Evolutionary conservation across 2,797 vertebrate species (phyloP), one percentile per base, ranked within the genome.

Genomic region (Psittacula echo): DNA sequence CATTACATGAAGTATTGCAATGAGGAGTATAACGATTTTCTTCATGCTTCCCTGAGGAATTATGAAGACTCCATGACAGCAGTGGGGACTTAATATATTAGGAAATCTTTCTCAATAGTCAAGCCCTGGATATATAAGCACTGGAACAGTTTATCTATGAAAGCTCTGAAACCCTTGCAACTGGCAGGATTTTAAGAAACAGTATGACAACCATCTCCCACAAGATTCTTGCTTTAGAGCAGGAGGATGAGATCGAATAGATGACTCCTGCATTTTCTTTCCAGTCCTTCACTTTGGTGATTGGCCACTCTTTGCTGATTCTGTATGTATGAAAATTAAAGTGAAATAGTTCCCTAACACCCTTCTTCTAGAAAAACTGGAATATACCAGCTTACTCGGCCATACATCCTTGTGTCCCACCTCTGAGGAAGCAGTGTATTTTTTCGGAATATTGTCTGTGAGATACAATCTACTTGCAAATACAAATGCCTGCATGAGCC

Each of bases 101-200:
- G 44, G 67, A 90, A 82, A 77, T 42, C n/a, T 39, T 71, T 79
- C 74, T 89, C 71, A 85, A 0, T 56, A 86, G 83, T 86, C 62
- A 73, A 67, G 74, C 8, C 39, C 32, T 54, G 54, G 74, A 87
- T 60, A 71, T 48, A 45, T 61, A 94, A 87, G 67, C 65, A 37
- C 23, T 56, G 61, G n/a, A 85, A 67, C 11, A 82, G 64, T 30
- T 58, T 56, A 26, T 24, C 42, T 27, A 7, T n/a, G 70, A 88
- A 85, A 93, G 74, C 37, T 74, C 60, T 85, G 65, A 89, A 87
- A 77, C 8, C 56, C 75, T 42, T 85, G 84, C 75, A 87, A 51
- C 41, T 51, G 66, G 84, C 84, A 95, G 61, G 56, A 23, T 93
- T 95, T 54, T 71, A 79, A 80, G 77, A 61, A 90, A 42, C 29